Base-by-base conservation (phyloP, 1,140 invertebrate species). In the Zaprionus nigranus region DNA sequence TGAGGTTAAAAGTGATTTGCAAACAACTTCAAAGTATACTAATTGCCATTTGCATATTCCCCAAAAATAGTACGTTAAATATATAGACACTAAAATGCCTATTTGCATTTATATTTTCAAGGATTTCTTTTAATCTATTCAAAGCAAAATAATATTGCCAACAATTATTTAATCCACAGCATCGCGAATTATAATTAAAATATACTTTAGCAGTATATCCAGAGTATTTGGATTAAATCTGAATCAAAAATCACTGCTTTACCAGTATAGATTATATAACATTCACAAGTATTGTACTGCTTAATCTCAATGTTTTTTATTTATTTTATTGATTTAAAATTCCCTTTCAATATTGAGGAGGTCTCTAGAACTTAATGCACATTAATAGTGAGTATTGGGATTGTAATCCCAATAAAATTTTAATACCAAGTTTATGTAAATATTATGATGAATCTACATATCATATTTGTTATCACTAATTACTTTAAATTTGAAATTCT, bases 1-100 rank as follows among this genome's bases (percentile, higher is more conserved):
- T 64, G 64, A 38, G 67, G 60, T 71, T 75, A 56, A 64, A 51
- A 71, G 26, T 46, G 7, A 38, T 17, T 15, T 13, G 22, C 53
- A 53, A 68, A 75, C 43, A 70, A 59, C 15, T 30, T 24, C 24
- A 54, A 24, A 43, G n/a, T 61, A 43, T n/a, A 17, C 40, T 43
- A 43, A 43, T 43, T 17, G n/a, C n/a, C n/a, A 46, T 46, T 46
- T 38, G 57, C 56, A 43, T 58, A 67, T 65, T 56, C 20, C 9
- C 20, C 40, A 4, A 46, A 46, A 46, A 46, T 46, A 17, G n/a
- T n/a, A 20, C 40, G 7, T 17, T 13, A 49, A 26, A 26, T 40
- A 13, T 57, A 22, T 26, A n/a, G 15, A 30, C 34, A 24, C 30
- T 40, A n/a, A 34, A 54, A 38, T 51, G n/a, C 2, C 5, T 3